Evolutionary conservation across 2,797 vertebrate species (phyloP), one percentile per base, ranked within the genome.

Genomic region (Rhinatrema bivittatum): DNA sequence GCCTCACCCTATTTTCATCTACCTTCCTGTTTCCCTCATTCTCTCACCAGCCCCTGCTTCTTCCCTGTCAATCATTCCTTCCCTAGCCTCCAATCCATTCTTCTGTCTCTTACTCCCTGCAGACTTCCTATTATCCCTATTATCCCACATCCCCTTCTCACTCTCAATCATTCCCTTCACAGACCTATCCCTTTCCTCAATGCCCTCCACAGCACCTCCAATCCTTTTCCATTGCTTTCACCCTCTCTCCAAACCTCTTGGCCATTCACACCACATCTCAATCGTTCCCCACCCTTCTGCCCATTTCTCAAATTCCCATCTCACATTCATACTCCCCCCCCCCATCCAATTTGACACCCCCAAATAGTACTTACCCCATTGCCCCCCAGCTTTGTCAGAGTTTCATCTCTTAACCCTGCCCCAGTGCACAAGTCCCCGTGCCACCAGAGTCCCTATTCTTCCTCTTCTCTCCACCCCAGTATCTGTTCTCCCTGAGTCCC

Each of bases 1-100:
- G n/a, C 48, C 32, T 21, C 30, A 21, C 24, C 18, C 5, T 16
- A 2, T n/a, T 34, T 11, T 12, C 13, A 16, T 10, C 28, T 4
- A 5, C 3, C 42, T 21, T 10, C 18, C 55, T 46, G 45, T 45
- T 56, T 57, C 56, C 55, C 38, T 47, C 52, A 58, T 50, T 13
- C 17, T 55, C 28, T 25, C n/a, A n/a, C n/a, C n/a, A n/a, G n/a
- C n/a, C n/a, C n/a, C n/a, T n/a, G n/a, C n/a, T n/a, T n/a, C n/a
- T n/a, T n/a, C n/a, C n/a, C n/a, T n/a, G n/a, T n/a, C n/a, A n/a
- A n/a, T n/a, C n/a, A n/a, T n/a, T n/a, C 42, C 20, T 17, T 6
- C 44, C 11, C 46, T 53, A 30, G 16, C 50, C 5, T 25, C 24
- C 10, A 10, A n/a, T 24, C 11, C 24, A 5, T n/a, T 25, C 24